Evolutionary conservation across 2,888 invertebrate species (phyloP).

Genomic region (Melikaiella ostensackeni): DNA sequence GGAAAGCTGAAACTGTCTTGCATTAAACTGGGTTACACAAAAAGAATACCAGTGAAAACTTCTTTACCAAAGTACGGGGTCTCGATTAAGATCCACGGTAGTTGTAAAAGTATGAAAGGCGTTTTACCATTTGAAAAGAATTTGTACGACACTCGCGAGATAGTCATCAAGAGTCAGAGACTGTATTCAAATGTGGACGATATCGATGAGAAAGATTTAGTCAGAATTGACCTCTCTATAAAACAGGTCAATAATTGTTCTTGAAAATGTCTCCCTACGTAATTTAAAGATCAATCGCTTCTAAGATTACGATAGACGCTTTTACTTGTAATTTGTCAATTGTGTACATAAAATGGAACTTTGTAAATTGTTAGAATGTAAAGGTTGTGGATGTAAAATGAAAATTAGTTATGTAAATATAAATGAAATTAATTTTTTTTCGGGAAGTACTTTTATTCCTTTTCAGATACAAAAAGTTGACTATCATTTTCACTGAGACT

Average conservation of each 20-base stretch:
- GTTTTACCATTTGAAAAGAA: conserved; percentile 51
- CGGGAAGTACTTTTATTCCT: background rate
- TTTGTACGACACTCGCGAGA: conserved; percentile 47
- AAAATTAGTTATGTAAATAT: background rate
- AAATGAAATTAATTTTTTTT: background rate
- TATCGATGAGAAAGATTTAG: background rate
- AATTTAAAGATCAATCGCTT: background rate
- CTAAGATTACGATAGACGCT: background rate
- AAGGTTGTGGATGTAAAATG: background rate
- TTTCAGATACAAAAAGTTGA: conserved; percentile 19
- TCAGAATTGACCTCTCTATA: background rate
- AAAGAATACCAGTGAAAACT: background rate
- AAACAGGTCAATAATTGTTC: background rate
- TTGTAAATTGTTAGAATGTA: background rate
- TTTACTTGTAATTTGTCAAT: background rate
- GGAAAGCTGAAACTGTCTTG: conserved; percentile 54
- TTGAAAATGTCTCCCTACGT: background rate
- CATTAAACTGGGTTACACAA: conserved; percentile 52
- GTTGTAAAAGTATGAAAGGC: conserved; percentile 40
- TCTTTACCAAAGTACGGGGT: conserved; percentile 47
- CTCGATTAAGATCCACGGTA: conserved; percentile 44
- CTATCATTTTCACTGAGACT: background rate
- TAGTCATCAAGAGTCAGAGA: conserved; percentile 40
- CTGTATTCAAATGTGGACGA: conserved; percentile 24
- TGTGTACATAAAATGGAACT: background rate